Percentiles rank a stretch among this genome's conserved stretches.
Conservation (phyloP, 1,140 invertebrate species). For the Potamilus streckersoni region DNA sequence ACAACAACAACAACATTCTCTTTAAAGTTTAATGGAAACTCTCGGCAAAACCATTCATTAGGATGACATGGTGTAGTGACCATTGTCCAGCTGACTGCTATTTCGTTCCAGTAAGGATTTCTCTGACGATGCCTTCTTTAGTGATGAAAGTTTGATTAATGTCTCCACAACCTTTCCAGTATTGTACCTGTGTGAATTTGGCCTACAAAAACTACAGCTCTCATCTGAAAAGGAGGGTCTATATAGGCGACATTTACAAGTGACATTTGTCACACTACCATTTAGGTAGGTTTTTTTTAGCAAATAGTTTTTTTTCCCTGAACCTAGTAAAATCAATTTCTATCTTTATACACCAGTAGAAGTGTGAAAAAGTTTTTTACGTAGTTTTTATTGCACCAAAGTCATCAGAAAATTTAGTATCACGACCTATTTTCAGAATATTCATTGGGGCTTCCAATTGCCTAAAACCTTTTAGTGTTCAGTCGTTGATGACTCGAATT, state of each 20-base stretch:
- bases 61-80: slow-evolving; percentile 34
- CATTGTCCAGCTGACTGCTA: slow-evolving; percentile 33
- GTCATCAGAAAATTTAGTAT: slow-evolving; percentile 13
- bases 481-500: neutral
- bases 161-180: slow-evolving; percentile 36
- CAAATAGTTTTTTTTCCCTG: neutral
- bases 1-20: slow-evolving; percentile 24
- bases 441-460: slow-evolving; percentile 7
- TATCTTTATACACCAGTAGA: slow-evolving; percentile 14
- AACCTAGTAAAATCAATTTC: neutral
- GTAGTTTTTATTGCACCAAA: neutral
- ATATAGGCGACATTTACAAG: slow-evolving; percentile 6
- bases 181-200: slow-evolving; percentile 23
- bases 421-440: slow-evolving; percentile 14
- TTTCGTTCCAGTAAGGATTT: slow-evolving; percentile 36
- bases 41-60: slow-evolving; percentile 36
- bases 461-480: slow-evolving; percentile 1
- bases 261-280: neutral
- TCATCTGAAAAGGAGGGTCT: neutral
- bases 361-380: neutral
- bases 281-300: neutral
- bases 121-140: slow-evolving; percentile 63
- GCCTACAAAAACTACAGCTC: slow-evolving; percentile 28
- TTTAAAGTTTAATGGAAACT: slow-evolving; percentile 46
- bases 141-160: slow-evolving; percentile 53